Evolutionary conservation across 30 jellyfish, hydroid and myxozoan species (phyloP).

Genomic region (Rhopilema esculentum): DNA sequence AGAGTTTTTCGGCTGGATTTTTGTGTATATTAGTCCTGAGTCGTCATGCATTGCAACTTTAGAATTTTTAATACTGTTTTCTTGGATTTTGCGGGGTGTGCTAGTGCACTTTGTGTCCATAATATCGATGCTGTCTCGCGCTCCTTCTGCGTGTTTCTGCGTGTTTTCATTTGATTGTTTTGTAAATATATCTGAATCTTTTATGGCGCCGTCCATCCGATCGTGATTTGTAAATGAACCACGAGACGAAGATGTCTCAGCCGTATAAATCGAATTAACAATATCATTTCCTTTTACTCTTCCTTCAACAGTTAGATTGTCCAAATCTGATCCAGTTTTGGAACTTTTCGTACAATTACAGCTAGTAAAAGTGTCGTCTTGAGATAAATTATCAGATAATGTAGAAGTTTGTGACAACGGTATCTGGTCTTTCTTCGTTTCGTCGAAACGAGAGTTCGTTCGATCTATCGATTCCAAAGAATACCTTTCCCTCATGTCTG

Average conservation of each 20-base stretch:
- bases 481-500: conserved; percentile 1
- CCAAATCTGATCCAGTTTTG: conserved; percentile 3
- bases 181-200: neutral
- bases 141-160: conserved; percentile 4
- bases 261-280: neutral
- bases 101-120: conserved; percentile 61
- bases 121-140: conserved; percentile 57
- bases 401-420: neutral
- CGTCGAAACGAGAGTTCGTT: neutral
- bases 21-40: conserved; percentile 62
- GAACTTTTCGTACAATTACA: conserved; percentile 34
- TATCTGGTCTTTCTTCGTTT: neutral
- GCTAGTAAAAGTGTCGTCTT: conserved; percentile 43
- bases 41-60: conserved; percentile 29
- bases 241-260: conserved; percentile 11
- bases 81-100: conserved; percentile 63
- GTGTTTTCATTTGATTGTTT: neutral
- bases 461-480: neutral
- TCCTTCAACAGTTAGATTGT: conserved; percentile 4
- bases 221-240: conserved; percentile 55
- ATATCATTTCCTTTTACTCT: neutral
- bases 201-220: conserved; percentile 6
- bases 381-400: conserved; percentile 22
- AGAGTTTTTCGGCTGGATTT: conserved; percentile 35
- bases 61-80: conserved; percentile 9